Evolutionary conservation across 2,888 invertebrate genomes (phyloP).

Genomic region (Teleogryllus oceanicus): DNA sequence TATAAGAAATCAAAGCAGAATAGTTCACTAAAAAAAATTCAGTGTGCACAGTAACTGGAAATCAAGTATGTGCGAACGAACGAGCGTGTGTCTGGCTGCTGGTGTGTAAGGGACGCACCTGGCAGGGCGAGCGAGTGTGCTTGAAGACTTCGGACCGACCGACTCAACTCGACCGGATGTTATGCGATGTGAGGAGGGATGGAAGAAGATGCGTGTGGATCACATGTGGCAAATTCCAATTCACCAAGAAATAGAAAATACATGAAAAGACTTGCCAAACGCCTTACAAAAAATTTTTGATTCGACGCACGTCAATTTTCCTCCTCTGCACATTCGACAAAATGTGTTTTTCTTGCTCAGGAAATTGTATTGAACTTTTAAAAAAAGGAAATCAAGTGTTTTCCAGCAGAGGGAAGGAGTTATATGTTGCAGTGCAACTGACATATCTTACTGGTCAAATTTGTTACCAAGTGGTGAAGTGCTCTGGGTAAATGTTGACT

Average conservation of each 20-base stretch:
- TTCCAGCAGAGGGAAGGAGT: conserved; percentile 33
- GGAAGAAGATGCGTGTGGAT: conserved; percentile 34
- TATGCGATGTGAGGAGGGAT: conserved; percentile 29
- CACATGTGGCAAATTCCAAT: conserved; percentile 30
- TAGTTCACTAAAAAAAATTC: conserved; percentile 31
- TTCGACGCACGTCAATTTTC: conserved; percentile 33
- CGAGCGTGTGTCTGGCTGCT: conserved; percentile 32
- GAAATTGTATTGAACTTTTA: conserved; percentile 36
- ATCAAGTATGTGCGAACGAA: conserved; percentile 34
- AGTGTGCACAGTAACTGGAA: conserved; percentile 38
- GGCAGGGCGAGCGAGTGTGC: conserved; percentile 32
- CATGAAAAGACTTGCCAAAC: conserved; percentile 26
- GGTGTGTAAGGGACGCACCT: conserved; percentile 37
- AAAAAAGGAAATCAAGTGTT: conserved; percentile 32
- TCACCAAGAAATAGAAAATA: conserved; percentile 25
- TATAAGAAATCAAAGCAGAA: conserved; percentile 29
- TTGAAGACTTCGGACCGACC: conserved; percentile 35
- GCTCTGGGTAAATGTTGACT: conserved; percentile 35
- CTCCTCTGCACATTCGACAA: conserved; percentile 35
- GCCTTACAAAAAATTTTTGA: conserved; percentile 30
- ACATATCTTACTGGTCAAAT: conserved; percentile 39
- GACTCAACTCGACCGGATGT: conserved; percentile 33
- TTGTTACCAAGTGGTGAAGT: conserved; percentile 39
- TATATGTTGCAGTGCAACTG: conserved; percentile 36
- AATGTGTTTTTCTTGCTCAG: conserved; percentile 37